phyloP scores from a whole-genome alignment of 2,797 vertebrate species.

The Sebastes hubbsi region DNA sequence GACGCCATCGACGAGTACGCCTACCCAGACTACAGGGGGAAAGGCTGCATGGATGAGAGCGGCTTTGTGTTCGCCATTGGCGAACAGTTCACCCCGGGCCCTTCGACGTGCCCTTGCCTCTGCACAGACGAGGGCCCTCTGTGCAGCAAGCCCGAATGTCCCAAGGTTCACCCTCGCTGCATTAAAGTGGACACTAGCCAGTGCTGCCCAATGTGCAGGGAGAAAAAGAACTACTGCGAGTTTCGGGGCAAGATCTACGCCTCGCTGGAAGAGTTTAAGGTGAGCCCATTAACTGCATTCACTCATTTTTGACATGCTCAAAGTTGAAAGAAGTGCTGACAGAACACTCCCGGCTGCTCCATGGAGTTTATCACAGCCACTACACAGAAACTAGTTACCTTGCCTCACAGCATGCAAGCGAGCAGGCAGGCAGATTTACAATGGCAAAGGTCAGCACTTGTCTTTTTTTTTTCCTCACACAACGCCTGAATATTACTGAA shows the following conservation, averaged over 20 bases:
- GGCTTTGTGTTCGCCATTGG: constrained; percentile 98
- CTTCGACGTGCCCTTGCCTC: constrained; percentile 95
- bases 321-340: constrained; percentile 69
- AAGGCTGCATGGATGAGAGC: constrained; percentile 98
- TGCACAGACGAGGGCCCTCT: constrained; percentile 98
- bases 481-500: constrained; percentile 54
- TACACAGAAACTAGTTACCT: constrained; percentile 60
- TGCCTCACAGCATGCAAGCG: constrained; percentile 51
- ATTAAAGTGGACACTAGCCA: constrained; percentile 96
- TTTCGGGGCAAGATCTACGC: constrained; percentile 94
- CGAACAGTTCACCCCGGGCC: constrained; percentile 95
- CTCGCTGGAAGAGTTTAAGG: constrained; percentile 96
- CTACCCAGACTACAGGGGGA: constrained; percentile 97
- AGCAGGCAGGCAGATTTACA: constrained; percentile 74
- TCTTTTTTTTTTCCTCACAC: constrained; percentile 55
- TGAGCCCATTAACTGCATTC: constrained; percentile 81
- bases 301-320: constrained; percentile 50
- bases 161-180: constrained; percentile 94
- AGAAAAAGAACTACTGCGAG: constrained; percentile 97
- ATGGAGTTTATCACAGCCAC: constrained; percentile 60
- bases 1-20: constrained; percentile 93
- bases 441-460: constrained; percentile 79
- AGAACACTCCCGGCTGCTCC: constrained; percentile 47
- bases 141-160: constrained; percentile 95
- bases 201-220: constrained; percentile 97